Evolutionary conservation across 2,888 invertebrate species (phyloP).

Genomic region (Melieria crassipennis): DNA sequence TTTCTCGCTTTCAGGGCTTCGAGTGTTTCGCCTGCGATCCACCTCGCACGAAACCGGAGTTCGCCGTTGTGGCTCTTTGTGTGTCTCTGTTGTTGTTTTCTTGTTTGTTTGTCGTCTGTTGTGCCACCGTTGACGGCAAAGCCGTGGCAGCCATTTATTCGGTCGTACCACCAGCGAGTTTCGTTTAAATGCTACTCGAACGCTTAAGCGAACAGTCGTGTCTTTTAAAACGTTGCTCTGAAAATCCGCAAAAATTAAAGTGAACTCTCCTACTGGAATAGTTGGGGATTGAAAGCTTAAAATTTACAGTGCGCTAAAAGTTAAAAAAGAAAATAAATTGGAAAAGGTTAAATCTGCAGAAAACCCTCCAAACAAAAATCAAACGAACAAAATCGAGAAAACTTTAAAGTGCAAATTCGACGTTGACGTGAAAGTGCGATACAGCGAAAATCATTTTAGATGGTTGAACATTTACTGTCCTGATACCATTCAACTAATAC

Average conservation of each 20-base stretch:
- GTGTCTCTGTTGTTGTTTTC: constrained; percentile 14
- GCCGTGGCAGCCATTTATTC: constrained; percentile 21
- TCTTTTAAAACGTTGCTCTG: constrained; percentile 20
- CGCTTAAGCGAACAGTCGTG: constrained; percentile 52
- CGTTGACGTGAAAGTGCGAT: constrained; percentile 3
- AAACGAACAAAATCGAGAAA: neutral
- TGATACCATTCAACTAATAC: constrained; percentile 9
- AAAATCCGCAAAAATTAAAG: constrained; percentile 12
- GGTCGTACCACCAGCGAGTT: constrained; percentile 6
- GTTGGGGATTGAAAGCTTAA: no score
- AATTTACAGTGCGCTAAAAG: neutral
- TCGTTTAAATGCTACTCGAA: constrained; percentile 54
- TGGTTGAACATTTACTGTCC: constrained; percentile 30
- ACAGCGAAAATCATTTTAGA: constrained; percentile 23
- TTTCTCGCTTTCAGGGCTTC: no score
- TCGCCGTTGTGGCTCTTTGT: neutral
- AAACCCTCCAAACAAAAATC: constrained; percentile 7
- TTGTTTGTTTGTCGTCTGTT: neutral
- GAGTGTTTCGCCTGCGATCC: no score
- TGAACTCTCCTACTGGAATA: no score
- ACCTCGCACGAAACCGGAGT: no score
- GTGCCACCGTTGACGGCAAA: neutral
- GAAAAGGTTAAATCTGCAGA: neutral
- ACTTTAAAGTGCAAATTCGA: neutral
- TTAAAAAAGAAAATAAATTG: neutral